phyloP scores from a whole-genome alignment of 2,113 vertebrate genomes.

The Drymodes brunneopygia region DNA sequence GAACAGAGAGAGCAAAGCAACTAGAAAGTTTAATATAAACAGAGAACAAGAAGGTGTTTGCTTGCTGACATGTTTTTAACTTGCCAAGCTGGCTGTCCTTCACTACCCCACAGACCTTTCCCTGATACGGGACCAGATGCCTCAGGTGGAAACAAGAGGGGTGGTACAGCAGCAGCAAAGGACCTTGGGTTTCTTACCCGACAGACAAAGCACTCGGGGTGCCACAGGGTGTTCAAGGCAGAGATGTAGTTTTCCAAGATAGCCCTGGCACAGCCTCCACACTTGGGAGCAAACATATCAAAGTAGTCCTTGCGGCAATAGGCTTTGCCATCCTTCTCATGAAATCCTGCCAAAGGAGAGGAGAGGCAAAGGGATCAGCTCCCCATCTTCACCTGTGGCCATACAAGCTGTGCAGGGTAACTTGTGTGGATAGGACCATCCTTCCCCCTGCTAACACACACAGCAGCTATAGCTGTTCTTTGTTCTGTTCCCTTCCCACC shows the following conservation, averaged over 20 bases:
- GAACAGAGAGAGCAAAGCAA: slow-evolving; percentile 16
- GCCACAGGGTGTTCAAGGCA: slow-evolving; percentile 94
- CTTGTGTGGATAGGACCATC: neutral
- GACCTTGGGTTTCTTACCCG: slow-evolving; percentile 77
- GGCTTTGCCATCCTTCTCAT: slow-evolving; percentile 97
- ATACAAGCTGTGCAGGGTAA: neutral
- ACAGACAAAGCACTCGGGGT: slow-evolving; percentile 98
- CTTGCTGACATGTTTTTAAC: neutral
- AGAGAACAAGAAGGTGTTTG: slow-evolving; percentile 9
- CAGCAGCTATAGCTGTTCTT: neutral
- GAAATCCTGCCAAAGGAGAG: slow-evolving; percentile 82
- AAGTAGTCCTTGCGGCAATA: slow-evolving; percentile 99
- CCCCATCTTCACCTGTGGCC: neutral
- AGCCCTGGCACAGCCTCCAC: slow-evolving; percentile 92
- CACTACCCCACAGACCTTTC: neutral
- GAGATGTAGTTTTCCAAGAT: slow-evolving; percentile 99
- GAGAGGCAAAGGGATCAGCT: neutral
- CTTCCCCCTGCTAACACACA: neutral
- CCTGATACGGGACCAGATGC: neutral
- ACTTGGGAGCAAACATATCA: slow-evolving; percentile 97
- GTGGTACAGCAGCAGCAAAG: neutral
- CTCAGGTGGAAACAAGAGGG: neutral
- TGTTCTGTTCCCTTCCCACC: neutral
- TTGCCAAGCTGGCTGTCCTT: neutral
- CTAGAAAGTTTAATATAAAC: neutral